These are phyloP conservation scores for Chromobotia macracanthus DNA, from an alignment of 2,797 vertebrate genomes.

Conservation along the genomic window DNA sequence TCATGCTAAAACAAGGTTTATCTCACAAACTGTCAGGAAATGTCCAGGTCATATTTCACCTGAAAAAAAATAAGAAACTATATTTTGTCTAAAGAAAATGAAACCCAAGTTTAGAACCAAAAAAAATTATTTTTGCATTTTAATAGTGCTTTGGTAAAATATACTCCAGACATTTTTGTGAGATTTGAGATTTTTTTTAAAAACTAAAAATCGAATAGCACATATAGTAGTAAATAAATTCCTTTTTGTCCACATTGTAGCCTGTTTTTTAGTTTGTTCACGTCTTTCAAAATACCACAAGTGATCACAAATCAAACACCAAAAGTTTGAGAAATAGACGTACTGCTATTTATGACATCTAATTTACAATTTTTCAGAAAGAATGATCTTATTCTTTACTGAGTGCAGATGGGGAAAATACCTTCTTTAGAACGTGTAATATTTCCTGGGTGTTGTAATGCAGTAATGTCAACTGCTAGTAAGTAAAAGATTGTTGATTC, in stretches of 20 bases:
- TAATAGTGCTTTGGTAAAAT: no score
- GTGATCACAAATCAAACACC: neutral
- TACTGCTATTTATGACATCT: neutral
- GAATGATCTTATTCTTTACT: no score
- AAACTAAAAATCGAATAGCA: no score
- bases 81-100: slow-evolving; percentile 23
- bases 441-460: no score
- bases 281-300: neutral
- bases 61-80: neutral
- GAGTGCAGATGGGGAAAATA: no score
- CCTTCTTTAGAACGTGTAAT: no score
- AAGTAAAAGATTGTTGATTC: no score
- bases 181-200: no score
- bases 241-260: neutral
- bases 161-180: slow-evolving; percentile 55
- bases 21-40: neutral
- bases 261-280: neutral
- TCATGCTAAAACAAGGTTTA: neutral
- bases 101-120: neutral
- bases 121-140: no score
- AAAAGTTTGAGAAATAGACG: no score
- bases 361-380: neutral
- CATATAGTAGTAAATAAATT: neutral
- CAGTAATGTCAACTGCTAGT: no score
- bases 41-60: neutral